Evolutionary conservation across 92 coral and sea anemone species (phyloP).

Genomic region (Montipora capitata): DNA sequence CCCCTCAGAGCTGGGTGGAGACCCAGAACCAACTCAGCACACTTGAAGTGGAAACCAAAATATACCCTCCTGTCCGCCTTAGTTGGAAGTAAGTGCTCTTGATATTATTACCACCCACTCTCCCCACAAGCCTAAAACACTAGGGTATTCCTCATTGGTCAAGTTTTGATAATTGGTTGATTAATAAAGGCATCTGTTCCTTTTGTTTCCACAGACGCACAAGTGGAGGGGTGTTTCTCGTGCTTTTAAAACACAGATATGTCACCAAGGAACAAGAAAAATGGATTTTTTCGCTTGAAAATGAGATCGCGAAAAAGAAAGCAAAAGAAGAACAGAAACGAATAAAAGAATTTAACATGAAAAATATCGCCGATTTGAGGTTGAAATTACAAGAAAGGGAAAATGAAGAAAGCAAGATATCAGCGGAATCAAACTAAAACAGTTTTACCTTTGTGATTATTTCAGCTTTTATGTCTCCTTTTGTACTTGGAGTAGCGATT

Average conservation of each 20-base stretch:
- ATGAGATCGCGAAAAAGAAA: slow-evolving; percentile 52
- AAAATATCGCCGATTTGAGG: slow-evolving; percentile 57
- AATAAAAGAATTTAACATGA: slow-evolving; percentile 43
- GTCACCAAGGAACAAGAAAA: slow-evolving; percentile 89
- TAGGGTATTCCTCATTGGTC: no score
- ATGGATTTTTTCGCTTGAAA: slow-evolving; percentile 87
- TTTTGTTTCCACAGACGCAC: slow-evolving; percentile 82
- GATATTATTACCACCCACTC: no score
- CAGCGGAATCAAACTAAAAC: neutral
- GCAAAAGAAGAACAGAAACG: slow-evolving; percentile 63
- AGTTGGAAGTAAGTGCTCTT: no score
- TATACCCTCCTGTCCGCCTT: no score
- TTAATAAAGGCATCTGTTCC: neutral
- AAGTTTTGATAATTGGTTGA: neutral
- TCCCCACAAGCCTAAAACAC: no score
- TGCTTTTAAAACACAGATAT: slow-evolving; percentile 82
- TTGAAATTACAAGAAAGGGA: slow-evolving; percentile 43
- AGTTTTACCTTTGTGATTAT: neutral
- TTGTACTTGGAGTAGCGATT: no score
- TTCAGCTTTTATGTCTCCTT: neutral
- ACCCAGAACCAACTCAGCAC: no score
- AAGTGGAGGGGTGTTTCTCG: slow-evolving; percentile 96
- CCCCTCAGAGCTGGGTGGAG: no score
- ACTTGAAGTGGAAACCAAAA: no score
- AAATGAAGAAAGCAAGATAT: neutral